Base-by-base conservation (phyloP, 2,888 invertebrate genomes). In the Cabera pusaria region DNA sequence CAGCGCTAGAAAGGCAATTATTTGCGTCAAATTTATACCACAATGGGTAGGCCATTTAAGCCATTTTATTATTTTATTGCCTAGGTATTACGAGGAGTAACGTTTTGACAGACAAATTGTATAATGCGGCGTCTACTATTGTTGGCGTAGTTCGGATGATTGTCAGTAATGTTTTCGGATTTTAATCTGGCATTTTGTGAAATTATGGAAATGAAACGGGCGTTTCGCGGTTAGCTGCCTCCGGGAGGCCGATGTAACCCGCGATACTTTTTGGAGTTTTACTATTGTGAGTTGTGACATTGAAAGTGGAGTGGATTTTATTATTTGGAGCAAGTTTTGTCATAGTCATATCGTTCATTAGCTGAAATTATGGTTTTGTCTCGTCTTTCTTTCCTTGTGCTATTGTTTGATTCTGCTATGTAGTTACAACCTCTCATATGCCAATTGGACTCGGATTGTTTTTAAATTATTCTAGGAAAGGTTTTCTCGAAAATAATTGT, bases 171-270 rank as follows among this genome's bases (percentile, higher is more conserved):
- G 69, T 77, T 79, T 83, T 82, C 70, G 72, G 78, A 79, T 80
- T 83, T 76, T 79, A 80, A 83, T 83, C 76, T 73, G 73, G 69
- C 72, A 81, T 84, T 81, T 85, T 81, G 77, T 82, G 75, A 79
- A 77, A 84, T 85, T 84, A 85, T 83, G 77, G 76, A 84, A 83
- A 84, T 77, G 70, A 77, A 85, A 84, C 77, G 77, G 79, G 83
- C 74, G 83, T 83, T 85, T 83, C 78, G 82, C 82, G 84, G 86
- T 84, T 84, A 82, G 80, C 68, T 83, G 77, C 71, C 67, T 63
- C 62, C 68, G 67, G 56, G 62, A 52, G 55, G 29, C 47, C 25
- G n/a, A n/a, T n/a, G 39, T 55, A 51, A 56, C 60, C 60, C 64
- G 57, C 23, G 14, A 63, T 58, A n/a, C 60, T 66, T 74, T 73